Evolutionary conservation across 1,140 invertebrate genomes (phyloP), one percentile per base, ranked within the genome.

Genomic region (Paralvinella palmiformis): DNA sequence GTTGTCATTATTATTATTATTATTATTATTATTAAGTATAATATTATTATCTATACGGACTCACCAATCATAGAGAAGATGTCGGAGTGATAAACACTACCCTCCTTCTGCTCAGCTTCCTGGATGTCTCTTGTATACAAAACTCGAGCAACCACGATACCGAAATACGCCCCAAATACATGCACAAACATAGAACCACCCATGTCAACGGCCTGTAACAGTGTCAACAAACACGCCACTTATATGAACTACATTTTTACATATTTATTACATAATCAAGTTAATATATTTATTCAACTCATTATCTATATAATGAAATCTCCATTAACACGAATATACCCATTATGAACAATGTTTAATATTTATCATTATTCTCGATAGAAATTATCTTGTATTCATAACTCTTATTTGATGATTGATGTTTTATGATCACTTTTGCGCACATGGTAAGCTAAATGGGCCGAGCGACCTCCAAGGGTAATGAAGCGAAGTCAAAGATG

Each of bases 101-200:
- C 88, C 74, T 90, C 88, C 52, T 84, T 84, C 4, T 64, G 41
- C 4, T 69, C 62, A 1, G 87, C 79, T 0, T 81, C 68, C 15
- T 73, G 59, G 0, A 70, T 65, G 20, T 73, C 66, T 27, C 70
- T 63, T 13, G 71, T 68, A 58, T 79, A 81, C 4, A 85, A 64
- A 50, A 89, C 85, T 64, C 87, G 84, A 60, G 91, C 91, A 2
- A 89, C 88, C 0, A 88, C 90, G 27, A 98, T 76, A 6, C 95
- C 95, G 76, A 96, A 98, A 78, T 97, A 96, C 27, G 94, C 94
- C 0, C 94, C 95, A 75, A 96, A 98, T 0, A 88, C 86, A 71
- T 98, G 95, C 52, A 98, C 90, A 59, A 89, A 91, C 75, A 98
- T 94, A 1, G 93, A 96, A 62, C 89, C 93, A n/a, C 94, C 86